Percentiles rank a stretch among this genome's conserved stretches.
Conservation (phyloP, 2,113 vertebrate genomes). For the Marcusenius ussheri region DNA sequence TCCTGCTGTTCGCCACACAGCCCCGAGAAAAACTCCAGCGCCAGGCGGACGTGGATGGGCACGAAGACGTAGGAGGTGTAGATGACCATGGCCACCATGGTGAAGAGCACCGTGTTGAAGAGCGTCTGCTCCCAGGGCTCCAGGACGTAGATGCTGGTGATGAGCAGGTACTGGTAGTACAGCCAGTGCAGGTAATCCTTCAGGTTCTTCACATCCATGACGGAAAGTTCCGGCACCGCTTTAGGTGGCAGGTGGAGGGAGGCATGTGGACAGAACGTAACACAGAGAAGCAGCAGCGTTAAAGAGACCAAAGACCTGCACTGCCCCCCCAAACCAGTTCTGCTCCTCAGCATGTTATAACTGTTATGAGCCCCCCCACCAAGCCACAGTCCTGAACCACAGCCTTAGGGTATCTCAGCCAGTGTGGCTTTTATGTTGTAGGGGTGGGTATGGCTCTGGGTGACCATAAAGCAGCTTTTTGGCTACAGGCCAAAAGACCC, state of each 20-base stretch:
- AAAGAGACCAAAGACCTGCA: neutral
- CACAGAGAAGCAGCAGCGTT: neutral
- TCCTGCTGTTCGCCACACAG: constrained; percentile 68
- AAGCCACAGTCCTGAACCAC: neutral
- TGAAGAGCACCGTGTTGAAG: constrained; percentile 81
- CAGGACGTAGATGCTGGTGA: constrained; percentile 88
- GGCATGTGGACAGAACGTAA: neutral
- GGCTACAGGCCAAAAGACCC: neutral
- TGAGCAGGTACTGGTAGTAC: constrained; percentile 94
- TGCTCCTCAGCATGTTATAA: neutral
- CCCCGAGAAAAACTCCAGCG: constrained; percentile 83
- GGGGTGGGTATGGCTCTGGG: neutral
- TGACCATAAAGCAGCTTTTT: neutral
- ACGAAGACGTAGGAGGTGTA: constrained; percentile 94
- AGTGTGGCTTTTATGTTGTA: neutral
- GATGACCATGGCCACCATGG: constrained; percentile 79
- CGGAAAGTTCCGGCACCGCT: neutral
- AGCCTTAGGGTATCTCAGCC: neutral
- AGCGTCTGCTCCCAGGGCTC: constrained; percentile 94
- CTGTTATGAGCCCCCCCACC: neutral
- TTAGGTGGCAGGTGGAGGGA: neutral
- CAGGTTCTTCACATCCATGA: constrained; percentile 75
- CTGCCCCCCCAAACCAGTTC: neutral
- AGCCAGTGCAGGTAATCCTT: constrained; percentile 86
- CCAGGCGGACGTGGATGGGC: constrained; percentile 82